phyloP scores from a whole-genome alignment of 2,113 vertebrate species.

The Rhinolophus ferrumequinum region DNA sequence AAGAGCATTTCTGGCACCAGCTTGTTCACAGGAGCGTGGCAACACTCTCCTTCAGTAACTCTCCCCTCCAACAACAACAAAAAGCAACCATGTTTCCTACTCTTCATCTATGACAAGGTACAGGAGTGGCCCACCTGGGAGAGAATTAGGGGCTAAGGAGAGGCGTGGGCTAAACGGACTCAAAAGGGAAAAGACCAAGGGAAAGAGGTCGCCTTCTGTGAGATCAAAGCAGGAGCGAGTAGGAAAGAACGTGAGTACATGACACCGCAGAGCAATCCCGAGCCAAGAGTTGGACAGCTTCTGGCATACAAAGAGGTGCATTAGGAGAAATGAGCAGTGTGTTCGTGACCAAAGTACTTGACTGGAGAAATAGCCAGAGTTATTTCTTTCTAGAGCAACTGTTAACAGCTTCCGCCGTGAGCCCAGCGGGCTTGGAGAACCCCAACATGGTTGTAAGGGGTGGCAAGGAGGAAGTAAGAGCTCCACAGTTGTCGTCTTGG shows the following conservation, averaged over 20 bases:
- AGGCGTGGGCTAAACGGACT: neutral
- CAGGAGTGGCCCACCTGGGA: slow-evolving; percentile 2
- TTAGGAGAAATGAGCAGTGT: neutral
- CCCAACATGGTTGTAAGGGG: neutral
- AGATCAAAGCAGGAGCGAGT: slow-evolving; percentile 10
- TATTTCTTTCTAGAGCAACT: slow-evolving; percentile 39
- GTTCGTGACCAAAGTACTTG: slow-evolving; percentile 23
- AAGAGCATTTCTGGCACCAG: neutral
- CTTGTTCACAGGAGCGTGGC: neutral
- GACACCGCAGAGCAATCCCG: neutral
- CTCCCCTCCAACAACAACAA: neutral
- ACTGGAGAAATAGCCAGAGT: slow-evolving; percentile 33
- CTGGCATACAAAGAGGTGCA: slow-evolving; percentile 39
- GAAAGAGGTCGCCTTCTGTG: neutral
- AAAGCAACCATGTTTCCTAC: neutral
- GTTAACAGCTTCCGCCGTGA: slow-evolving; percentile 37
- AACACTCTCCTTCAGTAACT: neutral
- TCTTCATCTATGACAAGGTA: neutral
- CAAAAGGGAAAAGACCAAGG: neutral
- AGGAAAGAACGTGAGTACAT: neutral
- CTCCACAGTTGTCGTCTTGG: neutral
- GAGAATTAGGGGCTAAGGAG: neutral
- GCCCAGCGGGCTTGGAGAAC: slow-evolving; percentile 36
- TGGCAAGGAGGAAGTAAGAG: neutral
- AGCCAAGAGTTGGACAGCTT: slow-evolving; percentile 26